Conservation (phyloP, 2,113 vertebrate genomes). For the Epinephelus lanceolatus region DNA sequence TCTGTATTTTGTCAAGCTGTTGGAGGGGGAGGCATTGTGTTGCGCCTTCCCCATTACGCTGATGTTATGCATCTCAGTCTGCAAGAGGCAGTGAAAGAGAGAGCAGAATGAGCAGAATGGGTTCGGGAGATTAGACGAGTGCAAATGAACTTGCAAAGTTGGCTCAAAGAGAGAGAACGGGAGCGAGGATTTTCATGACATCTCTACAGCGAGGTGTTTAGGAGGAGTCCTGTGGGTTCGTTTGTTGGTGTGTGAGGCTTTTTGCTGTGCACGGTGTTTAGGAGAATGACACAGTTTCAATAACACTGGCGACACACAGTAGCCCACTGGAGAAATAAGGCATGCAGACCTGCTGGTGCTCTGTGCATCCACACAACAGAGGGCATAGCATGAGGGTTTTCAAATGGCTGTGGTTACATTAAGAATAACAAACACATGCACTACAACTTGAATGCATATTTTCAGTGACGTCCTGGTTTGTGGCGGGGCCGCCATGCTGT, state of each 20-base stretch:
- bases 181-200: constrained; percentile 18
- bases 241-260: constrained; percentile 23
- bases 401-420: not conserved
- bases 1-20: constrained; percentile 40
- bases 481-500: not conserved
- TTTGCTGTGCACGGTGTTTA: constrained; percentile 1
- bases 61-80: constrained; percentile 34
- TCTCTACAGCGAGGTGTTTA: constrained; percentile 12
- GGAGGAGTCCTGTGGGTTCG: not conserved
- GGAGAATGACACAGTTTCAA: not conserved
- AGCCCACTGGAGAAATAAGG: not conserved
- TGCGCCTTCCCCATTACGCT: constrained; percentile 33
- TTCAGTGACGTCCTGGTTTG: constrained; percentile 2
- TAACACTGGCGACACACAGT: not conserved
- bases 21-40: constrained; percentile 9
- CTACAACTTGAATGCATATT: not conserved
- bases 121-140: constrained; percentile 51
- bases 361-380: not conserved
- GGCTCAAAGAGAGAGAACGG: constrained; percentile 12
- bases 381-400: not conserved
- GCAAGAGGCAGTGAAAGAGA: constrained; percentile 9
- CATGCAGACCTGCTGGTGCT: not conserved
- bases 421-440: constrained; percentile 7
- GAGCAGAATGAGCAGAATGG: constrained; percentile 34
- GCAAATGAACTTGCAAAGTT: constrained; percentile 36